Base-by-base conservation (phyloP, 2,113 vertebrate genomes). In the Saguinus imperator region DNA sequence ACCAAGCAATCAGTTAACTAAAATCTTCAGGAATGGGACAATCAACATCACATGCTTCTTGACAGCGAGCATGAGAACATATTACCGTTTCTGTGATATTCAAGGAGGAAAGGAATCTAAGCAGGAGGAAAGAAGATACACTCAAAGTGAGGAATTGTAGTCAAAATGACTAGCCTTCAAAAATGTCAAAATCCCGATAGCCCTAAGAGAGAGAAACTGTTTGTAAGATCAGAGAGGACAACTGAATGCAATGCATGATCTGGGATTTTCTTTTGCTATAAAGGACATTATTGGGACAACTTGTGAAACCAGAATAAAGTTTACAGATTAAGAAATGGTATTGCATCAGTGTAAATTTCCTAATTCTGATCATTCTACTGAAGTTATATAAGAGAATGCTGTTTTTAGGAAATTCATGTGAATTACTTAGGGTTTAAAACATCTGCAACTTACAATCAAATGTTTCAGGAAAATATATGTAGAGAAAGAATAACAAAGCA, bases 391-490 rank as follows among this genome's bases (percentile, higher is more conserved):
- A 79, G 23, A 93, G 14, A 81, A 70, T 35, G 43, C 77, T 87
- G 32, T 50, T 61, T 88, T 86, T 43, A 55, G 68, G 32, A 96
- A 82, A 95, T 9, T n/a, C 29, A 96, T 13, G 40, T 43, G 4
- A 77, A 91, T 32, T 75, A 73, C 18, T 95, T 52, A 92, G 61
- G 45, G 10, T 57, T 64, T 86, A 70, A 94, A 92, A 80, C 21
- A 18, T 40, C 37, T 83, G 20, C 18, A 94, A 87, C 23, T 61
- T 66, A 87, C 50, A 95, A 92, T 85, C 52, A 97, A 91, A 89
- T 82, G 55, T 81, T 76, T 90, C 32, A 91, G 61, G 29, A 75
- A 96, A 87, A 91, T 94, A 5, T 13, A 75, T 13, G 91, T 5
- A 86, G 1, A 89, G 70, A 88, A n/a, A 81, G 29, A 86, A 79